Evolutionary conservation across 2,888 invertebrate genomes (phyloP).

Genomic region (Leptopterna dolabrata): DNA sequence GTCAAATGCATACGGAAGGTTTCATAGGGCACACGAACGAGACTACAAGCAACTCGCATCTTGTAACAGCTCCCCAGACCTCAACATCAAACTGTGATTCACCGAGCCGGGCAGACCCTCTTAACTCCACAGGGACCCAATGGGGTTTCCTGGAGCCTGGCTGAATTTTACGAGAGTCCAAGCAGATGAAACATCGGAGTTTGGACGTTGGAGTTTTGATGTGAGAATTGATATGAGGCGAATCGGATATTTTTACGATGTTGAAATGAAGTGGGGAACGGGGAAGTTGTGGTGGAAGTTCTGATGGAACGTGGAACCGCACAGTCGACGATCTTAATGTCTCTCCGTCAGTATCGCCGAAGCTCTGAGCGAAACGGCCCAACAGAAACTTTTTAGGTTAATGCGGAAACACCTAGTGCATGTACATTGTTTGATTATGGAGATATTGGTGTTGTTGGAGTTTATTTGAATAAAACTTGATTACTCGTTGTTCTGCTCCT

Average conservation of each 20-base stretch:
- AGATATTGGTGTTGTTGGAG: no score
- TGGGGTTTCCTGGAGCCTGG: neutral
- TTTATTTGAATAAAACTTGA: no score
- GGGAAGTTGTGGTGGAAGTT: no score
- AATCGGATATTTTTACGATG: neutral
- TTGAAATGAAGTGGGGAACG: neutral
- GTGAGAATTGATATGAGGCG: neutral
- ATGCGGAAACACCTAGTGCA: no score
- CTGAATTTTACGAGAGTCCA: neutral
- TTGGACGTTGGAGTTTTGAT: neutral
- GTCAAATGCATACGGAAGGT: neutral
- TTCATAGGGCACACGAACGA: neutral
- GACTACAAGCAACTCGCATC: neutral
- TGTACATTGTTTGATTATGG: no score
- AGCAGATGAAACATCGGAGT: neutral
- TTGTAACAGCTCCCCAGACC: neutral
- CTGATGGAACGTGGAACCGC: no score
- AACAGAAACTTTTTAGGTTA: no score
- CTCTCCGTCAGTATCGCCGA: no score
- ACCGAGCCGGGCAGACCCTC: neutral
- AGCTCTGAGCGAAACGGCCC: no score
- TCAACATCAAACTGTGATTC: neutral
- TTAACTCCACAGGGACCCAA: neutral
- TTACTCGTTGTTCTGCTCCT: no score
- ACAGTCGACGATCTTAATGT: no score